Conservation (phyloP, 2,888 invertebrate species). For the Drosophila anomelani region DNA sequence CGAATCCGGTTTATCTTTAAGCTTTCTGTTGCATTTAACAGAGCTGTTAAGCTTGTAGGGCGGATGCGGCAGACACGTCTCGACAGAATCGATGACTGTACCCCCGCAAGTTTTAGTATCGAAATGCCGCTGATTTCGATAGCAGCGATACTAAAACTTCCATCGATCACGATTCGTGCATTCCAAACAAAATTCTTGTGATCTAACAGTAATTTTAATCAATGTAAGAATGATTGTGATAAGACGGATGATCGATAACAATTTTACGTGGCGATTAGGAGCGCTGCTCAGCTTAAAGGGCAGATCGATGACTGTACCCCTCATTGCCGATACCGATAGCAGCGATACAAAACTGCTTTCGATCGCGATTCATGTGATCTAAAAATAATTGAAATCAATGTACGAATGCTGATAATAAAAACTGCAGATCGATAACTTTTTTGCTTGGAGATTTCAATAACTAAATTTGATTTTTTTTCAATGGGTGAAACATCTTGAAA, state of each 20-base stretch:
- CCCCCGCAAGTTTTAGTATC: too few species aligned
- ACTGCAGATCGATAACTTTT: not conserved
- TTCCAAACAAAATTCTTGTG: not conserved
- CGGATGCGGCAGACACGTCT: conserved; percentile 19
- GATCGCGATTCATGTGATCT: not conserved
- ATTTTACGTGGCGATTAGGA: too few species aligned
- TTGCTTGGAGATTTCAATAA: not conserved
- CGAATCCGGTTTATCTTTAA: conserved; percentile 58
- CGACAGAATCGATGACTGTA: conserved; percentile 16
- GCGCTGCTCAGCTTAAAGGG: too few species aligned
- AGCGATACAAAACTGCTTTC: not conserved
- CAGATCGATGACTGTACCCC: conserved; percentile 4
- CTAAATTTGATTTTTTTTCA: not conserved
- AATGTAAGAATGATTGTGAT: not conserved
- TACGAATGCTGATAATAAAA: not conserved
- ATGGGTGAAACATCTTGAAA: not conserved
- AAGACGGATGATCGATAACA: not conserved
- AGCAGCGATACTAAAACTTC: not conserved
- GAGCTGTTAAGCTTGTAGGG: conserved; percentile 2
- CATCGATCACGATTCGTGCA: not conserved
- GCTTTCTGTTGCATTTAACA: conserved; percentile 3
- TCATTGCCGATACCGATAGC: not conserved
- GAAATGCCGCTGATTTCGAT: not conserved
- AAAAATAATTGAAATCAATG: not conserved
- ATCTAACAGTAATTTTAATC: not conserved